Conservation (phyloP, 2,888 invertebrate species). For the Bembecia ichneumoniformis region DNA sequence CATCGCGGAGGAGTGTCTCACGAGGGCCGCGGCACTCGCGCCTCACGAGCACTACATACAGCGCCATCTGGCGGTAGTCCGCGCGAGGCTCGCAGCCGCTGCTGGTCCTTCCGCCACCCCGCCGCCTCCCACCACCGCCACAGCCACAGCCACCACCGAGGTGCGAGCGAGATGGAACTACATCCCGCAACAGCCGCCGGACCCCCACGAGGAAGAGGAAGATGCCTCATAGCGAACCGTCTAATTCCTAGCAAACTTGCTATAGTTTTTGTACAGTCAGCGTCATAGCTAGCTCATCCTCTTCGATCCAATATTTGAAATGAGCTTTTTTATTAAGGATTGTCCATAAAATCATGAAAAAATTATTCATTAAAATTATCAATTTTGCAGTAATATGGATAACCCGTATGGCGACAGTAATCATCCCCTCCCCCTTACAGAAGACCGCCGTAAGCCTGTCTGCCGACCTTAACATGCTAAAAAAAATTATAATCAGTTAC, state of each 20-base stretch:
- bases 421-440: no score
- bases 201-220: conserved; percentile 51
- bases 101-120: conserved; percentile 13
- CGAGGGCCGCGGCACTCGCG: conserved; percentile 84
- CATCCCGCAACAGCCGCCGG: conserved; percentile 64
- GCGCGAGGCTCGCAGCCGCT: conserved; percentile 66
- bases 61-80: conserved; percentile 90
- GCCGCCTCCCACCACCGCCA: conserved; percentile 16
- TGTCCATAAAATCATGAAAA: no score
- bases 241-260: not conserved
- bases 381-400: no score
- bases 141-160: conserved; percentile 26
- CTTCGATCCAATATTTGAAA: no score
- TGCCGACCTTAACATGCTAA: no score
- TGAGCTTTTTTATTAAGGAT: no score
- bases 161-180: conserved; percentile 67
- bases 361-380: no score
- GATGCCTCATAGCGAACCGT: conserved; percentile 43
- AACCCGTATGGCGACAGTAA: no score
- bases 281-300: no score
- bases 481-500: no score
- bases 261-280: no score
- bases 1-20: conserved; percentile 88
- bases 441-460: no score
- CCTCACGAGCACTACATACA: conserved; percentile 93